A percentile compares a stretch with the other conserved stretches of the same genome.
phyloP scores from a whole-genome alignment of 2,797 vertebrate genomes.

The Thalassophryne amazonica region DNA sequence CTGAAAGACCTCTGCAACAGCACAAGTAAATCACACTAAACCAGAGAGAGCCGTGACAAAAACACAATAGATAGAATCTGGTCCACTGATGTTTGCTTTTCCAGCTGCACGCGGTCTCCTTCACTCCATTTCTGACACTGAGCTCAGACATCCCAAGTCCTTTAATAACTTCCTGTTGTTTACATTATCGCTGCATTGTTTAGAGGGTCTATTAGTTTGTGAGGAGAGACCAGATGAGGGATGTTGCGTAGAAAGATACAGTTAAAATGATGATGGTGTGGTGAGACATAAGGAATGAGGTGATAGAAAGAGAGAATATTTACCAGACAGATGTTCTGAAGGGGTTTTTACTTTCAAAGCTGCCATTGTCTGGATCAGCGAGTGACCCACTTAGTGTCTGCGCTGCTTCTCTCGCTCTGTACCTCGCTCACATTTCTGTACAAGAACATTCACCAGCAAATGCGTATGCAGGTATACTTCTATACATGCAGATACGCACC shows the following conservation, averaged over 20 bases:
- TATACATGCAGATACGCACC: constrained; percentile 7
- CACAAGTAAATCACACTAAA: constrained; percentile 1
- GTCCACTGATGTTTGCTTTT: constrained; percentile 13
- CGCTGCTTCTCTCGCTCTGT: background rate
- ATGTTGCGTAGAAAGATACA: background rate
- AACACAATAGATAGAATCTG: background rate
- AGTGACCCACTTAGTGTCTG: constrained; percentile 14
- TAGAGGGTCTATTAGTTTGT: constrained; percentile 13
- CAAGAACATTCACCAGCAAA: background rate
- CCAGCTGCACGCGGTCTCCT: constrained; percentile 2
- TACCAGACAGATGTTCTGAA: constrained; percentile 29
- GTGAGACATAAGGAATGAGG: background rate
- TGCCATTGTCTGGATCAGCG: constrained; percentile 53
- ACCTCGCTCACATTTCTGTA: constrained; percentile 5
- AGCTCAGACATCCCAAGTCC: constrained; percentile 7
- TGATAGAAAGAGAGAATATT: constrained; percentile 3
- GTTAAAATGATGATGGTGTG: background rate
- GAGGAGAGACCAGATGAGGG: background rate
- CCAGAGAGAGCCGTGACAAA: background rate
- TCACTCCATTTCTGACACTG: constrained; percentile 18
- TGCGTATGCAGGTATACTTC: constrained; percentile 1
- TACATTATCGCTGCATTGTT: constrained; percentile 4
- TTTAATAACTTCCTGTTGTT: constrained; percentile 25
- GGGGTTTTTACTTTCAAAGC: constrained; percentile 28
- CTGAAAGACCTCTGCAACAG: background rate